These are phyloP conservation scores for Xanthorhoe spadicearia DNA, from an alignment of 2,888 invertebrate genomes.

Conservation along the genomic window DNA sequence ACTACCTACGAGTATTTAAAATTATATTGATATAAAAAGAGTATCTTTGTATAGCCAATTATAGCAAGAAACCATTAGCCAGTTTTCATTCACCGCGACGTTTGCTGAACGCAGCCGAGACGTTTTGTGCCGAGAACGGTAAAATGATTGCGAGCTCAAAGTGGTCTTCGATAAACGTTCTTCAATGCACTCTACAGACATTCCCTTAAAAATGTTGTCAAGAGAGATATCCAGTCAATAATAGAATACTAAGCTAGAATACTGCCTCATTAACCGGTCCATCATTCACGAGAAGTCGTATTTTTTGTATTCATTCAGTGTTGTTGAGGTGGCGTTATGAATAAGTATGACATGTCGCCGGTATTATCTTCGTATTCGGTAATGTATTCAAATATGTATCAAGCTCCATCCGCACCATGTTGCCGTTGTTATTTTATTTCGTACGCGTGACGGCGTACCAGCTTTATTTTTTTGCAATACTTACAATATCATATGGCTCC, in stretches of 20 bases:
- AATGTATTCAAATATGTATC: slow-evolving; percentile 85
- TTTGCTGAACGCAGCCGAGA: slow-evolving; percentile 35
- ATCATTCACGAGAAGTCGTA: slow-evolving; percentile 32
- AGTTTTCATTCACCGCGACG: slow-evolving; percentile 47
- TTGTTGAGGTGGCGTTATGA: slow-evolving; percentile 75
- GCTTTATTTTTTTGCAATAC: slow-evolving; percentile 75
- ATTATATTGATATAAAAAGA: background rate
- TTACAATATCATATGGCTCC: slow-evolving; percentile 64
- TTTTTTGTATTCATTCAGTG: slow-evolving; percentile 71
- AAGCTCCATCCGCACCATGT: slow-evolving; percentile 79
- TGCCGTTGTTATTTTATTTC: slow-evolving; percentile 82
- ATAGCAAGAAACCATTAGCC: slow-evolving; percentile 6
- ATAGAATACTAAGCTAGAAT: slow-evolving; percentile 34
- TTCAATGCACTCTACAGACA: slow-evolving; percentile 43
- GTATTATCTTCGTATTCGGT: slow-evolving; percentile 81
- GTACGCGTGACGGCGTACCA: slow-evolving; percentile 76
- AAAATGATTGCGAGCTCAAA: slow-evolving; percentile 55
- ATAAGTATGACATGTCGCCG: slow-evolving; percentile 76
- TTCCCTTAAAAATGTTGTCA: slow-evolving; percentile 29
- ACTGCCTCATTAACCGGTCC: slow-evolving; percentile 39
- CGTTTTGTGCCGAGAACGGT: slow-evolving; percentile 38
- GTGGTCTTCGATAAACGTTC: slow-evolving; percentile 51
- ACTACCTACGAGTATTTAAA: too few species aligned
- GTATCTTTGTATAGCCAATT: slow-evolving; percentile 2
- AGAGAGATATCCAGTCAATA: slow-evolving; percentile 18